Base-by-base conservation (phyloP, 2,888 invertebrate species). In the Hydropsyche betteni region DNA sequence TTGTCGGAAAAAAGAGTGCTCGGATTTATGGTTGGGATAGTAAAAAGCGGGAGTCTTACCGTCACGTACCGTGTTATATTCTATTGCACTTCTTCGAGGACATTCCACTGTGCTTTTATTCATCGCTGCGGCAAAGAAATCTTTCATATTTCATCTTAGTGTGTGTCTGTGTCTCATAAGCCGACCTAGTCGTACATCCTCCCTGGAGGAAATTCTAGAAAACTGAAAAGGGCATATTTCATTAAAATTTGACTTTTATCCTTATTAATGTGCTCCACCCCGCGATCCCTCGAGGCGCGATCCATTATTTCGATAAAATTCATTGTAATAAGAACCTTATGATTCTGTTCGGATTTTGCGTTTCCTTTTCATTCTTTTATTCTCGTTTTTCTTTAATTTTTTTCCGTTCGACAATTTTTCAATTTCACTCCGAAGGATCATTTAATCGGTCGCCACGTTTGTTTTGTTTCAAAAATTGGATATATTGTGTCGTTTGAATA, bases 231-330 rank as follows among this genome's bases (percentile, higher is more conserved):
- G 69, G 71, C 68, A 77, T 75, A 76, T 78, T 78, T 78, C 77
- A 78, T 78, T 78, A 78, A 76, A 78, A 74, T 78, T 76, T 76
- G 77, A 78, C 77, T 78, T 74, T 78, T 76, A 78, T 78, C 77
- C 77, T 78, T 78, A 78, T 78, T 78, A 78, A 78, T 76, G 76
- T 68, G 68, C 51, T 24, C 14, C 64, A 24, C 10, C 7, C 44
- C 44, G 44, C 14, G 61, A 34, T 70, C 70, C 70, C 64, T 14
- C 14, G 75, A 51, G 75, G 70, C 77, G 50, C 68, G 52, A 74
- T 69, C 73, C 75, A 36, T 50, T 61, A 53, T 75, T 75, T 75
- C 75, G 44, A 61, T 51, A 38, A 61, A 77, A 75, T 77, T 77
- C 75, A 75, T 70, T 38, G 75, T 55, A 16, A 75, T 61, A 72